Conservation (phyloP, 92 coral and sea anemone genomes). For the Blastomussa wellsi region DNA sequence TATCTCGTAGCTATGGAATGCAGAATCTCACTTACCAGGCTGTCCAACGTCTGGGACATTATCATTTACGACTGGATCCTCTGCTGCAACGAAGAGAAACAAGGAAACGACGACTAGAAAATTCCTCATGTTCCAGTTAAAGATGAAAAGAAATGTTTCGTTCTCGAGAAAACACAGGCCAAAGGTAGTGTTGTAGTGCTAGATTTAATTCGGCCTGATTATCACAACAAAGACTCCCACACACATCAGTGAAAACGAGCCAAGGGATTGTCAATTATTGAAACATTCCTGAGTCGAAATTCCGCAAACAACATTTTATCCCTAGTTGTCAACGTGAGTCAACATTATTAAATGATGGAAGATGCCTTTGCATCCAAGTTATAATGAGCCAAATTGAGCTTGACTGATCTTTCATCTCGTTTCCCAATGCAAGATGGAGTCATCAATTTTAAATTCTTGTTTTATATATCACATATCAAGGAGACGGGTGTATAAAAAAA, state of each 20-base stretch:
- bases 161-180: constrained; percentile 9
- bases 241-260: constrained; percentile 3
- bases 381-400: not conserved
- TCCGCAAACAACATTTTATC: constrained; percentile 7
- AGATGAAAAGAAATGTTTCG: not conserved
- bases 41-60: constrained; percentile 27
- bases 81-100: constrained; percentile 15
- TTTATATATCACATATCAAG: not conserved
- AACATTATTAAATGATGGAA: constrained; percentile 17
- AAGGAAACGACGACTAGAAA: constrained; percentile 9
- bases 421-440: too few relatives aligned
- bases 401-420: not conserved
- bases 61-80: not conserved
- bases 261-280: constrained; percentile 13
- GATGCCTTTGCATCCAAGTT: constrained; percentile 36
- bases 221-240: constrained; percentile 43
- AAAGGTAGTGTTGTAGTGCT: not conserved
- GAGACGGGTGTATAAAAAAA: not conserved
- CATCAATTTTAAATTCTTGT: too few relatives aligned
- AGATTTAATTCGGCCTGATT: constrained; percentile 26
- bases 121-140: constrained; percentile 1
- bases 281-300: constrained; percentile 30
- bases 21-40: constrained; percentile 24
- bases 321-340: constrained; percentile 12
- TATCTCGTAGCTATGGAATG: not conserved